Evolutionary conservation across 1,140 invertebrate species (phyloP), one percentile per base, ranked within the genome.

Genomic region (Adoxophyes honmai): DNA sequence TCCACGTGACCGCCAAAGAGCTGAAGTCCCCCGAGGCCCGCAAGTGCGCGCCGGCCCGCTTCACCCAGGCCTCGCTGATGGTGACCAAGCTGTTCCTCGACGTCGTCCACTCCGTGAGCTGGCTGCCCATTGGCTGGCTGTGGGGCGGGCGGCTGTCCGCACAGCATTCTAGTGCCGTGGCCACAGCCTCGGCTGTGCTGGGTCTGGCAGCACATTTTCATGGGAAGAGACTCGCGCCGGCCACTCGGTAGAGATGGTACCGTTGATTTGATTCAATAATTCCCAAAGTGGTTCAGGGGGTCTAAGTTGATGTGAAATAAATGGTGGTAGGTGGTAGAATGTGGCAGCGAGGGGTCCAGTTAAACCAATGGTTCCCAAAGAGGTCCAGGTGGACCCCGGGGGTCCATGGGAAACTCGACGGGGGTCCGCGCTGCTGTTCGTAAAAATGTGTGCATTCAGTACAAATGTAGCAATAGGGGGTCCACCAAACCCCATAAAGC

Each of bases 61-160:
- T 84, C 62, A 71, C 59, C 0, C 76, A 79, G 13, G 85, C 81
- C 0, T 60, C 73, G 0, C 66, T 87, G 0, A 74, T 70, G 1
- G 75, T 66, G 10, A 79, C 70, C 10, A 87, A 87, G 66, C 51
- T 73, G 4, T 34, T 81, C 0, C 56, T 83, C 37, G 84, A 87
- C 35, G 68, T 82, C 0, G 39, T 84, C 0, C 84, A 87, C 53
- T 65, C 75, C 0, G 84, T 82, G 6, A 82, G 73, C 68, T 87
- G 80, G 81, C 55, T 87, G 15, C 84, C 84, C 0, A 55, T 33
- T 0, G 83, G 83, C 48, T 86, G 78, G 76, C 55, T 85, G 53
- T 86, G 83, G 83, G 83, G 83, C n/a, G 66, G 72, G 9, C 48
- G 65, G 4, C 57, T 73, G 3, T 64, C 59, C 0, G 53, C 64